Base-by-base conservation (phyloP, 2,888 invertebrate genomes). In the Scaptomyza polygonia region DNA sequence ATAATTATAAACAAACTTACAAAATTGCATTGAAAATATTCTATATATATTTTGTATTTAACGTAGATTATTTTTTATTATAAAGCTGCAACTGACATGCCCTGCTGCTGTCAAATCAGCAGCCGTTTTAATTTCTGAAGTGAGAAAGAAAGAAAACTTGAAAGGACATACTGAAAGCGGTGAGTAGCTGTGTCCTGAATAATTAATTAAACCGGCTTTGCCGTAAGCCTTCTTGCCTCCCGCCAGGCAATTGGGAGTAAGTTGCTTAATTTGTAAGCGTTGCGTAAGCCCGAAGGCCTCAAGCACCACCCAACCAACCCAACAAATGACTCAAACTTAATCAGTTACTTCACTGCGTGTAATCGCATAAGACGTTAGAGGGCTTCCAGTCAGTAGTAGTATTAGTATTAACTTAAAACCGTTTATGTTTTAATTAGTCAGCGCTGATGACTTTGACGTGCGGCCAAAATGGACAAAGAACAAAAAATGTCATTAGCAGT, bases 171-270 rank as follows among this genome's bases (percentile, higher is more conserved):
- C 44, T 39, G 21, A 42, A 40, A 53, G 44, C 53, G 53, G 59
- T 48, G 42, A 47, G 40, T 57, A 58, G 62, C 69, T 85, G 76
- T 85, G 85, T 18, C 39, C 66, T 85, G 85, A 82, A 80, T 80
- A 85, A 78, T 85, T 85, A 80, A 85, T 79, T 69, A 79, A 74
- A 75, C 67, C 83, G 63, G 58, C 59, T 54, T 48, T 72, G 56
- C 68, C 14, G 12, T 2, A 29, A 59, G 39, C 21, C 43, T 36
- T 12, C 6, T n/a, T 16, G 18, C 18, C 29, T 1, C 14, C 30
- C 25, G 14, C 18, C 9, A 18, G 14, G 36, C 51, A 34, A 39
- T 40, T 36, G 44, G 40, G 39, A 27, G 25, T 21, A 49, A 36
- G 44, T 2, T 4, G 40, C 16, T 51, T 57, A 74, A 73, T 69